phyloP scores from a whole-genome alignment of 2,113 vertebrate species.

The Mola mola region DNA sequence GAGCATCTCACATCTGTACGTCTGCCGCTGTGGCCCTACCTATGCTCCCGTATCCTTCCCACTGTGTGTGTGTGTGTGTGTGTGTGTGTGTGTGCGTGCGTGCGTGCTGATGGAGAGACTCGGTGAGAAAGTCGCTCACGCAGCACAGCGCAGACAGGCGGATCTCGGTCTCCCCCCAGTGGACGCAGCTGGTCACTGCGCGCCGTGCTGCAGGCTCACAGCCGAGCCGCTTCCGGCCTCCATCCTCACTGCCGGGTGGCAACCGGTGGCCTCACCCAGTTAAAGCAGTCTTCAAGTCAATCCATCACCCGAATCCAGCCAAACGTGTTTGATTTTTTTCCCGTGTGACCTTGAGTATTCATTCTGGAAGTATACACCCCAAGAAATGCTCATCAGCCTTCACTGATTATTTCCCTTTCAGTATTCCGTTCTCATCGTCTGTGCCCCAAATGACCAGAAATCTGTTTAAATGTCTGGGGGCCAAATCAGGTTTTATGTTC shows the following conservation, averaged over 20 bases:
- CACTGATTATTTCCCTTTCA: too few relatives aligned
- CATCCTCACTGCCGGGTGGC: conserved; percentile 24
- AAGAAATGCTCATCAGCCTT: too few relatives aligned
- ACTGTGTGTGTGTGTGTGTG: conserved; percentile 70
- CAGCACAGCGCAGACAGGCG: conserved; percentile 72
- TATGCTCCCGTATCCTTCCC: conserved; percentile 74
- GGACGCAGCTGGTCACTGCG: conserved; percentile 75
- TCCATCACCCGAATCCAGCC: too few relatives aligned
- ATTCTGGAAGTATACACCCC: too few relatives aligned
- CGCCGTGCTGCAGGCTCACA: conserved; percentile 75
- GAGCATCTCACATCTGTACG: conserved; percentile 80
- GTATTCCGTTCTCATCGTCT: too few relatives aligned
- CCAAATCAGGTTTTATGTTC: too few relatives aligned
- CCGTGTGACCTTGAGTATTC: too few relatives aligned
- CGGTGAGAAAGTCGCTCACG: conserved; percentile 67
- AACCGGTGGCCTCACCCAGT: too few relatives aligned
- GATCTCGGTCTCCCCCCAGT: conserved; percentile 83
- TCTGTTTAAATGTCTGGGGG: too few relatives aligned
- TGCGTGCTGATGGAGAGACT: conserved; percentile 68
- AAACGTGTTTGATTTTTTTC: too few relatives aligned
- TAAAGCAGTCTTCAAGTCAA: too few relatives aligned
- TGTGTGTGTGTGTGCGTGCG: conserved; percentile 59
- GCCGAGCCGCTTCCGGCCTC: conserved; percentile 49
- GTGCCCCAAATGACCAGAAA: too few relatives aligned
- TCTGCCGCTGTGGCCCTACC: conserved; percentile 75